Conservation (phyloP, 2,113 vertebrate genomes). For the Monopterus albus region DNA sequence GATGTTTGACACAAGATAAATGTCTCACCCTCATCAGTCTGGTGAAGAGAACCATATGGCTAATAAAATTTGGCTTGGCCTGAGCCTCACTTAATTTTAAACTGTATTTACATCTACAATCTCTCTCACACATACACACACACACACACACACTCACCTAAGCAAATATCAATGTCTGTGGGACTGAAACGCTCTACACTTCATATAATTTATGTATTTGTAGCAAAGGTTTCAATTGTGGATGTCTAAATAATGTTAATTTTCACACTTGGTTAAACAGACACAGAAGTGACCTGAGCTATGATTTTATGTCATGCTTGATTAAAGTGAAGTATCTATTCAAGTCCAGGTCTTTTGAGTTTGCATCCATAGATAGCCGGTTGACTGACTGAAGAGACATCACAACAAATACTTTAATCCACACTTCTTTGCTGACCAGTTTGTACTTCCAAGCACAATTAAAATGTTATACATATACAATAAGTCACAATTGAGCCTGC, state of each 20-base stretch:
- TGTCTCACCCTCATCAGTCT: neutral
- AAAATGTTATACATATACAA: conserved; percentile 20
- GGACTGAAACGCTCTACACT: too few species aligned
- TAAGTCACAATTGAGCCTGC: conserved; percentile 37
- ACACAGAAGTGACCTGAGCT: neutral
- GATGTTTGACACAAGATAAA: neutral
- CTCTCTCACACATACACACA: neutral
- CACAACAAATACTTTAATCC: neutral
- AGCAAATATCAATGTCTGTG: too few species aligned
- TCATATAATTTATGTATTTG: too few species aligned
- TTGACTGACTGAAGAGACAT: neutral
- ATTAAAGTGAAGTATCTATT: neutral
- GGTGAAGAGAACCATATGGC: conserved; percentile 9
- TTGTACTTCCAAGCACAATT: conserved; percentile 18
- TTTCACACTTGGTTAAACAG: too few species aligned
- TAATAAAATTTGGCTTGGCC: conserved; percentile 28
- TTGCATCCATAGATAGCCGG: neutral
- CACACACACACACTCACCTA: too few species aligned
- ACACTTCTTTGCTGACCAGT: neutral
- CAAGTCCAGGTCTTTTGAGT: neutral
- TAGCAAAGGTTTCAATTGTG: too few species aligned
- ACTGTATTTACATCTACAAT: conserved; percentile 10
- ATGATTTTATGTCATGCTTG: neutral
- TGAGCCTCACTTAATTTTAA: conserved; percentile 36
- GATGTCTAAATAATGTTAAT: too few species aligned